Conservation (phyloP, 2,113 vertebrate genomes). For the Coturnix japonica region DNA sequence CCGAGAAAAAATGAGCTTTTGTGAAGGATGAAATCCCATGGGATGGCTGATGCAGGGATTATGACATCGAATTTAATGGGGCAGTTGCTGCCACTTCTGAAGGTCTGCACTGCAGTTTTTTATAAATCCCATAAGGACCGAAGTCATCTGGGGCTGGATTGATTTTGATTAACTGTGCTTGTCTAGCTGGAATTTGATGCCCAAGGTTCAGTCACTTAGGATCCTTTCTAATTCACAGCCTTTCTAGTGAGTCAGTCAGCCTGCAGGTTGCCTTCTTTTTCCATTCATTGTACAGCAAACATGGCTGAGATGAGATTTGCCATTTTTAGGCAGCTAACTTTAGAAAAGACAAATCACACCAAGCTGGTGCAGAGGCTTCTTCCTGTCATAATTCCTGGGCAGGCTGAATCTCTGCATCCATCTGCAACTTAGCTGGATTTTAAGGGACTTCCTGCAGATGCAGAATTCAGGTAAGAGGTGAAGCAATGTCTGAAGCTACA, state of each 20-base stretch:
- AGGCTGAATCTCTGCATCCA: background rate
- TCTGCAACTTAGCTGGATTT: background rate
- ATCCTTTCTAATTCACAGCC: background rate
- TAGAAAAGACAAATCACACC: conserved; percentile 23
- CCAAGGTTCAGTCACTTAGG: background rate
- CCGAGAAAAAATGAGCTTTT: background rate
- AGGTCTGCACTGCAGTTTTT: background rate
- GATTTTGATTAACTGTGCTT: background rate
- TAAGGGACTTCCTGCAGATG: background rate
- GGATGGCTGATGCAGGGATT: background rate
- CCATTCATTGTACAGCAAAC: background rate
- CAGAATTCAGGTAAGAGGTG: background rate
- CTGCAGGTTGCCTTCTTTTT: background rate
- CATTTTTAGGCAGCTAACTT: conserved; percentile 31
- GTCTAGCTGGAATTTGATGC: background rate
- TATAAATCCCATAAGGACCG: background rate
- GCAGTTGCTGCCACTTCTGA: background rate
- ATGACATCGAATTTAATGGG: background rate
- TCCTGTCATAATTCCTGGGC: background rate
- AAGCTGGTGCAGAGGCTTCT: background rate
- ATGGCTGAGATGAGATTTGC: background rate
- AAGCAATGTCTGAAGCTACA: background rate
- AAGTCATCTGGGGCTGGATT: background rate
- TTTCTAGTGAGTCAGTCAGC: background rate
- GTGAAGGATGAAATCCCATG: background rate